Evolutionary conservation across 2,888 invertebrate species (phyloP), one percentile per base, ranked within the genome.

Genomic region (Andrena praecox): DNA sequence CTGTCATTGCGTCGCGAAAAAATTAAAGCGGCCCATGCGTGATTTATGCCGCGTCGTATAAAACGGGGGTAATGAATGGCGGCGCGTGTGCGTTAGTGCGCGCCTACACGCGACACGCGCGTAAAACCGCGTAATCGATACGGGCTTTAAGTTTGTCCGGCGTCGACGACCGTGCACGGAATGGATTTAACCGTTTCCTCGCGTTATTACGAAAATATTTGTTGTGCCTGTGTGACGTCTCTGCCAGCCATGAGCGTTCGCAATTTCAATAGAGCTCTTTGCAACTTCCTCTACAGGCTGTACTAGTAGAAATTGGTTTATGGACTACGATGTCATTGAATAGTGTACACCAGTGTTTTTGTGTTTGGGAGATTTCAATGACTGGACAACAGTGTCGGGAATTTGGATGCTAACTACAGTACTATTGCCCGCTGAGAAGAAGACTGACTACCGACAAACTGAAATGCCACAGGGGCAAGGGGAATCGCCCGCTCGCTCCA

Each of bases 1-100:
- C 56, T 78, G 78, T 73, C 79, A 78, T 73, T 72, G 72, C 63
- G 72, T 12, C 56, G 10, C 66, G 68, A 24, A 73, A 69, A 81
- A 81, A 81, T 79, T 79, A 79, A 79, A 79, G n/a, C 52, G 63
- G 67, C 29, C 80, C 72, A 72, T 80, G 60, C 77, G 77, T 77
- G 80, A 82, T 82, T 76, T 76, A 80, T 80, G 76, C 71, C 8
- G 80, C 16, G 1, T 12, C 35, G 75, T 24, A 74, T 56, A 82
- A 75, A 80, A 71, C 56, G 10, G 54, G 66, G 24, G 66, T 75
- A 80, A 75, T 76, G 67, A 71, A 74, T 79, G 70, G 73, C 48
- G 50, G 56, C 52, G 52, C 56, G 67, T 59, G 42, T 54, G 27
- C 50, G 52, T 63, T 24, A 50, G 52, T 50, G 48, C 31, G 48